These are phyloP conservation scores for Sesamia inferens DNA, from an alignment of 2,888 invertebrate genomes.

Conservation along the genomic window DNA sequence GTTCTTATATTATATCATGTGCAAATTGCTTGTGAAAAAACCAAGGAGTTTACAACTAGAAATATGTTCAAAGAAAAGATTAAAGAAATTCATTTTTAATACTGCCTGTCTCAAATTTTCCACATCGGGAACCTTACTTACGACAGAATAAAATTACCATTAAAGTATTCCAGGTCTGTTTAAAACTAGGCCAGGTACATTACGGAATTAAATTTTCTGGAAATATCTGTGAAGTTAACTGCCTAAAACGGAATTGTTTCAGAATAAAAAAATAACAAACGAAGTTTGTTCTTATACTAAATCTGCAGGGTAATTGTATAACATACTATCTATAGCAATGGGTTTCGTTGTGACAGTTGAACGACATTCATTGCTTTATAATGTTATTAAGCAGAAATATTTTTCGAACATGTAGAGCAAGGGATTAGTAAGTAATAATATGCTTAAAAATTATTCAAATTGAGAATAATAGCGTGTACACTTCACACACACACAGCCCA, in stretches of 20 bases:
- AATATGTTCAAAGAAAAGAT: background rate
- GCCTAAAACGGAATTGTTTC: slow-evolving; percentile 53
- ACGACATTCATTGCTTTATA: too few species aligned
- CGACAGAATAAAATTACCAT: slow-evolving; percentile 45
- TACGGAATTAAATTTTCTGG: slow-evolving; percentile 54
- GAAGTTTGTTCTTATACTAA: slow-evolving; percentile 37
- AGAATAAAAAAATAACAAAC: slow-evolving; percentile 41
- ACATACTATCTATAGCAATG: too few species aligned
- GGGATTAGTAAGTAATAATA: too few species aligned
- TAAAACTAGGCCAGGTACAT: slow-evolving; percentile 50
- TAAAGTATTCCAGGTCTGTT: slow-evolving; percentile 42
- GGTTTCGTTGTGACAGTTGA: too few species aligned
- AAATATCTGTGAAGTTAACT: slow-evolving; percentile 56
- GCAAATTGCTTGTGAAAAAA: background rate
- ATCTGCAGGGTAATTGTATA: too few species aligned
- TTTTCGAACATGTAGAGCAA: too few species aligned
- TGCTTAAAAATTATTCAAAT: too few species aligned
- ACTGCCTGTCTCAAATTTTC: slow-evolving; percentile 23
- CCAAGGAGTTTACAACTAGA: background rate
- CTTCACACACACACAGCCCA: background rate
- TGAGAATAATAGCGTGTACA: slow-evolving; percentile 7
- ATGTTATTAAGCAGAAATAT: too few species aligned
- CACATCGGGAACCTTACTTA: slow-evolving; percentile 15
- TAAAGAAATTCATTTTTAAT: slow-evolving; percentile 10
- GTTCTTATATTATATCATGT: background rate